phyloP scores from a whole-genome alignment of 2,113 vertebrate genomes.

The Carlito syrichta region DNA sequence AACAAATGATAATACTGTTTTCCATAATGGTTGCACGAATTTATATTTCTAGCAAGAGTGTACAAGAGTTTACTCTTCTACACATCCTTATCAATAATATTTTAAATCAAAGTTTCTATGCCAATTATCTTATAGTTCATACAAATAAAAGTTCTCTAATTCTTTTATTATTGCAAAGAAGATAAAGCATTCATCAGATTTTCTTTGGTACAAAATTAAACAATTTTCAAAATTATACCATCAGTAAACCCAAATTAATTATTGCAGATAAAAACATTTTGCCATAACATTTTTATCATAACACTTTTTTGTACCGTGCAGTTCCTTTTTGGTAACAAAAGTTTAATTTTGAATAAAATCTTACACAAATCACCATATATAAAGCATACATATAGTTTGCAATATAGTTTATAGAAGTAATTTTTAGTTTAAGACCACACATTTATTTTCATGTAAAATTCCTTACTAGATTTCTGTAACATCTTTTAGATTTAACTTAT shows the following conservation, averaged over 20 bases:
- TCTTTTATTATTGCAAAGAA: neutral
- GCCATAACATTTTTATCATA: neutral
- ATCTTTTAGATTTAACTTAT: neutral
- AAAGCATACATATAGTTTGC: neutral
- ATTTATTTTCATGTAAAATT: neutral
- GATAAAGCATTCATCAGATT: neutral
- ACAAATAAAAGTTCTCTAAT: neutral
- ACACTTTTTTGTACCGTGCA: neutral
- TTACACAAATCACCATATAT: neutral
- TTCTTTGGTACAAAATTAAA: neutral
- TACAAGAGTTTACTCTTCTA: neutral
- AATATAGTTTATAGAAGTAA: neutral
- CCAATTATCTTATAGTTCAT: neutral
- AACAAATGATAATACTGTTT: too few species aligned
- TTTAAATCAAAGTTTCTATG: neutral
- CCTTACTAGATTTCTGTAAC: neutral
- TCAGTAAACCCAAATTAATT: neutral
- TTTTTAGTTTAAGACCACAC: neutral
- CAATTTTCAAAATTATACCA: neutral
- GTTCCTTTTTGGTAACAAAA: neutral
- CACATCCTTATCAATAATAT: neutral
- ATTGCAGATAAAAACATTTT: neutral
- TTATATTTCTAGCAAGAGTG: neutral
- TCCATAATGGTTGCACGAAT: neutral
- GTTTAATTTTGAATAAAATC: neutral